Conservation (phyloP, 2,888 invertebrate species). For the Lithosia quadra region DNA sequence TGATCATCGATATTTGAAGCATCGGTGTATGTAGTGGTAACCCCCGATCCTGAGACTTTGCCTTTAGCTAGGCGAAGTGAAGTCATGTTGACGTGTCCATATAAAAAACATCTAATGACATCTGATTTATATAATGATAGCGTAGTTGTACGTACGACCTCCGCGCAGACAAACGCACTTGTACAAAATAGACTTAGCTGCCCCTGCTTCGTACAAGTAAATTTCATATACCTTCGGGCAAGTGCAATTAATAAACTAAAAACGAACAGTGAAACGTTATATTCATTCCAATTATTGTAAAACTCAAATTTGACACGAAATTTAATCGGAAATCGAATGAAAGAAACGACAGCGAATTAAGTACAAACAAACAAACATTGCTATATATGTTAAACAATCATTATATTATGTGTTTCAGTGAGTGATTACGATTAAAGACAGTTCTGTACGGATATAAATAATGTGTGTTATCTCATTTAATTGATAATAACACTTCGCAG, state of each 20-base stretch:
- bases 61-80: too few species aligned
- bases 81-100: too few species aligned
- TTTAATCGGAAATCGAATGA: background rate
- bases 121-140: background rate
- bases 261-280: too few species aligned
- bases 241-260: background rate
- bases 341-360: background rate
- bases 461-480: background rate
- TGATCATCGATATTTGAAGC: too few species aligned
- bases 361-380: background rate
- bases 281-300: too few species aligned
- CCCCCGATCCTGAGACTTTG: too few species aligned
- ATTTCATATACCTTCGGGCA: too few species aligned
- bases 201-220: too few species aligned
- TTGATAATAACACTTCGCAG: constrained; percentile 4
- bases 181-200: background rate
- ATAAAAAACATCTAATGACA: background rate
- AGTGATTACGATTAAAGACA: background rate
- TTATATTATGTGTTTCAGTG: background rate
- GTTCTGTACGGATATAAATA: background rate
- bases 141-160: background rate
- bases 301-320: too few species aligned
- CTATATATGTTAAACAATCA: background rate
- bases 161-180: background rate
- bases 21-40: too few species aligned